phyloP scores from a whole-genome alignment of 2,113 vertebrate genomes.

The Circaetus cinerascens region DNA sequence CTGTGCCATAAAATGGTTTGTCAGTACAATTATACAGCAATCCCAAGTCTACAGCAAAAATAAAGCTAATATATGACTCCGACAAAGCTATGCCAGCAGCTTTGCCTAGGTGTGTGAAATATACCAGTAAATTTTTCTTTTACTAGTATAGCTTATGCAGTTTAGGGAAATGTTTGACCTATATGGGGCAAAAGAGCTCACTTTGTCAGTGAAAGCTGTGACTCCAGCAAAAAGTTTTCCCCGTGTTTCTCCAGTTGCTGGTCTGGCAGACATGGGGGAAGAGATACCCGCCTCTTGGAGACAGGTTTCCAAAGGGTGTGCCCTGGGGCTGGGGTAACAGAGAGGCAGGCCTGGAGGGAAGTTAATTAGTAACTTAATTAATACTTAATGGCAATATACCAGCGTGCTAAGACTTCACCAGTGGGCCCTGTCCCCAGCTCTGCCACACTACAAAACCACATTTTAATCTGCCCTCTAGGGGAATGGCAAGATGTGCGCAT shows the following conservation, averaged over 20 bases:
- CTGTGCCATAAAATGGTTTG: neutral
- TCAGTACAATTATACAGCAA: neutral
- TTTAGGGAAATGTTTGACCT: neutral
- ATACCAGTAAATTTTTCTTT: neutral
- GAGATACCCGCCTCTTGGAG: neutral
- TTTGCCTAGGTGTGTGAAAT: neutral
- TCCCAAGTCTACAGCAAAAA: neutral
- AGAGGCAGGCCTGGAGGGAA: neutral
- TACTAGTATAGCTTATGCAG: neutral
- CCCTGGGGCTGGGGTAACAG: neutral
- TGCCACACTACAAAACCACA: neutral
- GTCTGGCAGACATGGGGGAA: neutral
- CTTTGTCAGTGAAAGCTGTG: neutral
- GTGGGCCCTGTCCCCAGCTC: neutral
- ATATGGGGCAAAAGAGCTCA: rapidly evolving
- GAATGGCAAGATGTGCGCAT: neutral
- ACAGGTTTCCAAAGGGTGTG: neutral
- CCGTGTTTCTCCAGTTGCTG: neutral
- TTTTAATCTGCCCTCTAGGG: neutral
- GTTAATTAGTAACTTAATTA: neutral
- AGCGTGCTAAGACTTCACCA: neutral
- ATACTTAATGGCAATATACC: neutral
- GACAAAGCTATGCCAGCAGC: neutral
- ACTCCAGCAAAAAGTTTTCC: neutral
- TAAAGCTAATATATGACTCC: neutral